Evolutionary conservation across 1,140 invertebrate genomes (phyloP).

Genomic region (Radopholus similis): DNA sequence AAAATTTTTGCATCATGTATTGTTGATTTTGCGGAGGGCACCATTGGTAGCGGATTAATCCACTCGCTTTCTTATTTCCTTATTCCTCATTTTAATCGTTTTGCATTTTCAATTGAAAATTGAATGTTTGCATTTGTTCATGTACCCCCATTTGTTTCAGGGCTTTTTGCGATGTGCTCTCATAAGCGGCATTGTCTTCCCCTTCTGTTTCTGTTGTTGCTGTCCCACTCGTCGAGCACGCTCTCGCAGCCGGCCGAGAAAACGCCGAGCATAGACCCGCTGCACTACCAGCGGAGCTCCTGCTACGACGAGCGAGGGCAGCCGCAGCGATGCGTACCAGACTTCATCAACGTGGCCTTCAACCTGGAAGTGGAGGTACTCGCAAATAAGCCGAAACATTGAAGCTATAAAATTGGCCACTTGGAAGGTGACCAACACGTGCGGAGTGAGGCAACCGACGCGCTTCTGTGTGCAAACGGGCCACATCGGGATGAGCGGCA

Average conservation of each 20-base stretch:
- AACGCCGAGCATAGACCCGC: slow-evolving; percentile 22
- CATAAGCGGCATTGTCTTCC: slow-evolving; percentile 4
- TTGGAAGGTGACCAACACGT: slow-evolving; percentile 75
- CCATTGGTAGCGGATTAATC: no score
- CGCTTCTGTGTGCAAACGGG: slow-evolving; percentile 78
- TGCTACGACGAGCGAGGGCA: slow-evolving; percentile 64
- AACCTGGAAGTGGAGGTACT: slow-evolving; percentile 75
- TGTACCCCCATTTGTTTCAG: not conserved
- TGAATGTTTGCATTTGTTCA: no score
- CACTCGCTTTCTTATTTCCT: no score
- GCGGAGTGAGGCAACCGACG: slow-evolving; percentile 72
- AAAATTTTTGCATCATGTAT: no score
- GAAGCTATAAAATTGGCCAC: not conserved
- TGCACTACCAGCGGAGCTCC: slow-evolving; percentile 27
- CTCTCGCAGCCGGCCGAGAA: slow-evolving; percentile 31
- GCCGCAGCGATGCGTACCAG: slow-evolving; percentile 82
- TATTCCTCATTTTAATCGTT: no score
- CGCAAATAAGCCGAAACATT: no score
- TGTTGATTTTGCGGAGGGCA: no score
- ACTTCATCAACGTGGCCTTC: slow-evolving; percentile 92
- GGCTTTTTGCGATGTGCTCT: not conserved
- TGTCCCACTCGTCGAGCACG: slow-evolving; percentile 11
- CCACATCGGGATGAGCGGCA: slow-evolving; percentile 36
- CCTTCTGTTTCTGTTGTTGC: slow-evolving; percentile 10
- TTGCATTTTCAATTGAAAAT: no score